Percentiles rank a stretch among this genome's conserved stretches.
Evolutionary conservation across 1,140 invertebrate species (phyloP).

Genomic region (Anoplolepis gracilipes): DNA sequence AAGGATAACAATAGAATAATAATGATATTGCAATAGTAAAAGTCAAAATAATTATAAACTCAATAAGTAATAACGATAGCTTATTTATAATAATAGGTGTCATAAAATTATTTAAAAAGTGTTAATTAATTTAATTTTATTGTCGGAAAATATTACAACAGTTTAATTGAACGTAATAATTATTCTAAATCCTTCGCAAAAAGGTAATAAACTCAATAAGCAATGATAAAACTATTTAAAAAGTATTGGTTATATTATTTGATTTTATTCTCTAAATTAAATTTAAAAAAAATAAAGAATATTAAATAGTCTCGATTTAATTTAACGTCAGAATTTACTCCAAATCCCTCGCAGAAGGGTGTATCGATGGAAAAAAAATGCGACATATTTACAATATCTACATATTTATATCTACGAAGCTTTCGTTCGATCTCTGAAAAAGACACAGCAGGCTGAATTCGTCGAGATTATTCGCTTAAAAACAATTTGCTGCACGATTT

Average conservation of each 20-base stretch:
- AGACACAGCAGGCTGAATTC: background rate
- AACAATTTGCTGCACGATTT: background rate
- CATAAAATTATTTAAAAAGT: background rate
- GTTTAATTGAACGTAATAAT: background rate
- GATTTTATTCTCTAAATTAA: too few species aligned
- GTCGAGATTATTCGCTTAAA: slow-evolving; percentile 1
- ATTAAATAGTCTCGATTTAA: too few species aligned
- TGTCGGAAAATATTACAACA: background rate
- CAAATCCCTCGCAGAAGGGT: background rate
- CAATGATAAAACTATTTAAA: too few species aligned
- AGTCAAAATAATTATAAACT: slow-evolving; percentile 23
- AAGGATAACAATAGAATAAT: slow-evolving; percentile 30
- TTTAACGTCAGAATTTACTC: too few species aligned
- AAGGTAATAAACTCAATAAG: too few species aligned
- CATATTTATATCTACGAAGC: background rate
- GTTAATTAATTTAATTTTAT: background rate
- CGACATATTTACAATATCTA: slow-evolving; percentile 11
- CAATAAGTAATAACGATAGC: background rate
- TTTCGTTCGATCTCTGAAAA: slow-evolving; percentile 9
- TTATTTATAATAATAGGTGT: background rate
- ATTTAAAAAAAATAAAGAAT: too few species aligned
- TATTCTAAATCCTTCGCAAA: background rate
- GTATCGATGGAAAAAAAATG: background rate
- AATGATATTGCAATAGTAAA: background rate
- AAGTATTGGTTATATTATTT: too few species aligned